Conservation (phyloP, 2,888 invertebrate genomes). For the Pollenia amentaria region DNA sequence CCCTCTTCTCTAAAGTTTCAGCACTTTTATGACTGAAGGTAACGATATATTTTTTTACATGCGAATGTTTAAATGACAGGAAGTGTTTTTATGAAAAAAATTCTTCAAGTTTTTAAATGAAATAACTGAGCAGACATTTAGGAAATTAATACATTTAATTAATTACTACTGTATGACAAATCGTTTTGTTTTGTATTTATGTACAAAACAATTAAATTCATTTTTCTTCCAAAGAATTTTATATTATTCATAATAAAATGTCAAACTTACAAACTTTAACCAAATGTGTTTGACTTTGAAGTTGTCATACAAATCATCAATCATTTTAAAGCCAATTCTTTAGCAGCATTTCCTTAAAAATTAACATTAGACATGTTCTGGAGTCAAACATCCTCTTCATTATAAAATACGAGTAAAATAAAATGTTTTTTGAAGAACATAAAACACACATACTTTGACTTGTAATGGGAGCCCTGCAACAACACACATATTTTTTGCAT, state of each 20-base stretch:
- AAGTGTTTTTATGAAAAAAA: too few species aligned
- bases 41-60: too few species aligned
- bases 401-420: constrained; percentile 13
- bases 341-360: constrained; percentile 30
- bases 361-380: constrained; percentile 32
- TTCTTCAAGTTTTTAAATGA: background rate
- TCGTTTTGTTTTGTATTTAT: background rate
- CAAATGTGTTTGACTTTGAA: background rate
- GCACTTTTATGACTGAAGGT: too few species aligned
- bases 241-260: background rate
- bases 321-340: constrained; percentile 25
- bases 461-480: too few species aligned
- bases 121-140: background rate
- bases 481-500: background rate
- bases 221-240: too few species aligned
- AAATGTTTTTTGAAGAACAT: constrained; percentile 8
- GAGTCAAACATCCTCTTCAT: constrained; percentile 4
- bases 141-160: background rate
- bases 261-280: background rate
- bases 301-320: constrained; percentile 24
- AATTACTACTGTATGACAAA: constrained; percentile 14
- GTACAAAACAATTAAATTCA: too few species aligned
- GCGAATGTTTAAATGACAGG: too few species aligned
- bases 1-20: too few species aligned
- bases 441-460: constrained; percentile 7